Base-by-base conservation (phyloP, 1,140 invertebrate species). In the Drosophila guanche region DNA sequence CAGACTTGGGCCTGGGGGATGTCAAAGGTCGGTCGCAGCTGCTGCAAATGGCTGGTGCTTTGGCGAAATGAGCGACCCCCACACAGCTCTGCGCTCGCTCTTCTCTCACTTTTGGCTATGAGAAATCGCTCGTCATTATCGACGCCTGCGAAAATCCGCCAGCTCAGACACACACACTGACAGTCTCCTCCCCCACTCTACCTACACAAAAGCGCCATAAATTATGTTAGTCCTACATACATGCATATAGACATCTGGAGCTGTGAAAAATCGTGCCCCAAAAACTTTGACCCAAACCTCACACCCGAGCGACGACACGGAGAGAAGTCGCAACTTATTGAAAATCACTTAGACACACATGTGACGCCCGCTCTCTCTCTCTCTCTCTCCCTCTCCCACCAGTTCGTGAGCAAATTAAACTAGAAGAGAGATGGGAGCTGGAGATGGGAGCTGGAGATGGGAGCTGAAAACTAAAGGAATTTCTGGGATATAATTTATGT, bases 271-370 rank as follows among this genome's bases (percentile, higher is more conserved):
- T 86, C 77, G 81, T 88, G 81, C 83, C 77, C 81, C 83, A 75
- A 75, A 85, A 88, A 85, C 83, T 81, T 86, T 86, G 83, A 86
- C 81, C 81, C 68, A 45, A 58, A 54, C 60, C 65, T 57, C 7
- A 20, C 33, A 60, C 16, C 16, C 16, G 16, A 20, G 16, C 16
- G 25, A 50, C 47, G 51, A 68, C 47, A 46, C 65, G 37, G 40
- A 63, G 53, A 48, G 69, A 56, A 66, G 42, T 58, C 56, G 37
- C 74, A 86, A 86, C 81, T 86, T 86, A 86, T 86, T 86, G 81
- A 86, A 86, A 86, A 86, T 86, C 81, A 86, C 81, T 86, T 86
- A 86, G 81, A 86, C 81, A 86, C 81, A 86, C 81, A 86, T 86
- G 81, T 86, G 81, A 88, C 81, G 81, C 70, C 54, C 50, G 81